Percentiles rank a stretch among this genome's conserved stretches.
phyloP scores from a whole-genome alignment of 1,140 invertebrate genomes.

The Planococcus citri region DNA sequence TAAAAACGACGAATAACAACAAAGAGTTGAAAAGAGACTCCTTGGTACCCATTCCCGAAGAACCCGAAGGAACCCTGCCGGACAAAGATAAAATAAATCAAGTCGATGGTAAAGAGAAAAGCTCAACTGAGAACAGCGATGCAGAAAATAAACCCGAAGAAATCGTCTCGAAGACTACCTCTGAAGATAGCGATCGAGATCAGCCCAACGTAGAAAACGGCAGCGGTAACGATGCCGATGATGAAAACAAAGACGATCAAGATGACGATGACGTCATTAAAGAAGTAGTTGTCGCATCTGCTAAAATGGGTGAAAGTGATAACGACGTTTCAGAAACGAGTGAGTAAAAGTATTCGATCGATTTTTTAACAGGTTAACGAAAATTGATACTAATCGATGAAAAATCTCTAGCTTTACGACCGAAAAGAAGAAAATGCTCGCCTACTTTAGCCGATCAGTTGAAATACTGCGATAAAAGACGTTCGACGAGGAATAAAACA shows the following conservation, averaged over 20 bases:
- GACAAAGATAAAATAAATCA: too few species aligned
- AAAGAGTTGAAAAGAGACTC: background rate
- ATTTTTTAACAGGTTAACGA: too few species aligned
- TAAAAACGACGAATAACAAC: background rate
- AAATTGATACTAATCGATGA: background rate
- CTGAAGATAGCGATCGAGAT: background rate
- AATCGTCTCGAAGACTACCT: background rate
- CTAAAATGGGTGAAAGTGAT: background rate
- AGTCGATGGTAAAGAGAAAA: background rate
- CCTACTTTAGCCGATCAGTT: constrained; percentile 53
- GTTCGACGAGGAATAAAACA: constrained; percentile 48
- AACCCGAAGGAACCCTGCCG: background rate
- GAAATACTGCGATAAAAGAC: constrained; percentile 57
- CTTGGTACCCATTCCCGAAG: background rate
- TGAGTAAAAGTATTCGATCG: background rate
- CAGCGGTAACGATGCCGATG: background rate
- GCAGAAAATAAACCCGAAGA: background rate
- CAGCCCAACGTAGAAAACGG: background rate
- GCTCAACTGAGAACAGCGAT: background rate
- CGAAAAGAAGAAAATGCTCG: constrained; percentile 49
- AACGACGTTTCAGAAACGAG: background rate
- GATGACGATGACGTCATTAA: background rate
- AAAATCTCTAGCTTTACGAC: background rate
- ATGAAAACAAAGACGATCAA: background rate
- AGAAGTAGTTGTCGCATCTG: background rate